Base-by-base conservation (phyloP, 2,113 vertebrate genomes). In the Entelurus aequoreus region DNA sequence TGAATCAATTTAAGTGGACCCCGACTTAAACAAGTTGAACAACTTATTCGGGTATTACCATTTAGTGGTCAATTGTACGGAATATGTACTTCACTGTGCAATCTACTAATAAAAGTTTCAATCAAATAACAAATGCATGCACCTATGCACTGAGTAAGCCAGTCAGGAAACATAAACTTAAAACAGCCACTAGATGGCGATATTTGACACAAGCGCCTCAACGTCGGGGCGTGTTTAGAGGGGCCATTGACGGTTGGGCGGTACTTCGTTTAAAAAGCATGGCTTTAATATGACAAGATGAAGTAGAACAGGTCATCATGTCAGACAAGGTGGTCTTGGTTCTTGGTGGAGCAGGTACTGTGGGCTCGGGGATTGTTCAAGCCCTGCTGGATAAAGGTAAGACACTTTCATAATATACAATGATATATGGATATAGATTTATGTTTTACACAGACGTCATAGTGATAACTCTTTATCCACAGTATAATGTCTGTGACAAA, bases 381-480 rank as follows among this genome's bases (percentile, higher is more conserved):
- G 88, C 83, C 0, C 86, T 93, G 54, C 85, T 93, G 79, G 90
- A 92, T 44, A 92, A 87, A 90, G 92, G 93, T 94, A 86, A 81
- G 59, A n/a, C 7, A 16, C 8, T 42, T 9, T 42, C 8, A 44
- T 3, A 44, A 44, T 9, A 9, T 44, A 44, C 8, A 44, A 2
- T 10, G 8, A 44, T 44, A 44, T 44, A 28, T 28, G 28, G 28
- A 28, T 28, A 28, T 28, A 28, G 48, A 50, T 8, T 16, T 50
- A 1, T 11, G 16, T 4, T 35, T 53, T 14, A 11, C 15, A 6
- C 6, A 14, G 2, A 6, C 16, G 6, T 1, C 42, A 46, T 46
- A 4, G 42, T 46, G 12, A 46, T 46, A 46, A 46, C 11, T 46
- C 42, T 11, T 46, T 46, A 6, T 12, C 10, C 42, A 46, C 11